phyloP scores from a whole-genome alignment of 2,888 invertebrate genomes.

The Schizaphis graminum region DNA sequence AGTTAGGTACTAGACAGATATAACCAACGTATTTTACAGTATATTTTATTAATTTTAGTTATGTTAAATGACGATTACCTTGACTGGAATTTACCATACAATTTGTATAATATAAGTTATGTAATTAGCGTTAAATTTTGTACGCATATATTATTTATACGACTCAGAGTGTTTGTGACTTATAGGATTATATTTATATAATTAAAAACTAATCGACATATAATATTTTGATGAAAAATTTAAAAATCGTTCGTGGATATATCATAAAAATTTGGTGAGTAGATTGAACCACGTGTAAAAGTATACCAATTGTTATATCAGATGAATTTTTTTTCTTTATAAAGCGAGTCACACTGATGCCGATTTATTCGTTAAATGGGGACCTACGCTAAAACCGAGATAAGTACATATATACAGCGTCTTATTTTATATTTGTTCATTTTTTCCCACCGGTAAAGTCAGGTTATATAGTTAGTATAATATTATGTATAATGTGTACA shows the following conservation, averaged over 20 bases:
- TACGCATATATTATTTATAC: too few species aligned
- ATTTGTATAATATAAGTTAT: neutral
- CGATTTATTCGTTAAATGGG: neutral
- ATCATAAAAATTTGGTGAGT: neutral
- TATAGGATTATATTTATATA: neutral
- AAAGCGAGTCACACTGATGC: neutral
- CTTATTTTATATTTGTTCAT: neutral
- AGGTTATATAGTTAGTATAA: neutral
- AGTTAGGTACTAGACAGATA: neutral
- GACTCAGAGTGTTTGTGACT: too few species aligned
- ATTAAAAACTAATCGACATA: neutral
- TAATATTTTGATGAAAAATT: neutral
- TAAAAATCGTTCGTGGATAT: neutral
- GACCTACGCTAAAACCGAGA: neutral
- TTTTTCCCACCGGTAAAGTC: neutral
- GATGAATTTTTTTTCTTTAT: neutral
- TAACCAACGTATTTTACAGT: neutral
- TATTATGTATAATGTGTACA: neutral
- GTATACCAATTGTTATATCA: neutral
- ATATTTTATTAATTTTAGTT: neutral
- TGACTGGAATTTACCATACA: neutral
- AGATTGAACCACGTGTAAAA: neutral
- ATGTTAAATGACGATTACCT: neutral
- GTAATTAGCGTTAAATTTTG: too few species aligned
- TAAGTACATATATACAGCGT: neutral